Percentiles rank a stretch among this genome's conserved stretches.
phyloP scores from a whole-genome alignment of 2,888 invertebrate genomes.

The Myopa tessellatipennis region DNA sequence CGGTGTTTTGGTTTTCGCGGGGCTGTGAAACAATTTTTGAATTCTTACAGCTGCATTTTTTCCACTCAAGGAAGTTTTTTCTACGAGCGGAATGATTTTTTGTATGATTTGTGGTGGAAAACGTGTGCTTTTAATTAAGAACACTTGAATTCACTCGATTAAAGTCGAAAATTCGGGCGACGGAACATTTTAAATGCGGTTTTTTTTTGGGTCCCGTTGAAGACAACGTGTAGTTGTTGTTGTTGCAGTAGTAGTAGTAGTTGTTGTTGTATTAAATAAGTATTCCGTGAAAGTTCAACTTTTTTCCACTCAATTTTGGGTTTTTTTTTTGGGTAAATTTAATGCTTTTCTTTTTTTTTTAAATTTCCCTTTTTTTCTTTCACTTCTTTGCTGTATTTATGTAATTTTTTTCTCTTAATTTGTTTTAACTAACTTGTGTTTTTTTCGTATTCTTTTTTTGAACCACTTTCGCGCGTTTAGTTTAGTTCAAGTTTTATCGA shows the following conservation, averaged over 20 bases:
- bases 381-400: neutral
- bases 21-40: neutral
- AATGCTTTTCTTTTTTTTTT: neutral
- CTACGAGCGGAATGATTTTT: neutral
- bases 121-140: neutral
- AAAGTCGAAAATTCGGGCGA: too few species aligned
- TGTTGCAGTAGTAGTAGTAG: too few species aligned
- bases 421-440: neutral
- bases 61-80: neutral
- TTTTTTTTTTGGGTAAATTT: neutral
- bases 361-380: too few species aligned
- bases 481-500: neutral
- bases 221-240: too few species aligned
- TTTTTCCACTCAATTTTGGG: neutral
- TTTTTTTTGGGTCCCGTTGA: too few species aligned
- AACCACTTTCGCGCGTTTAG: neutral
- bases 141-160: too few species aligned
- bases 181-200: too few species aligned
- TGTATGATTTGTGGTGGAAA: neutral
- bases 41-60: conserved; percentile 8
- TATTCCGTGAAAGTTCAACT: neutral
- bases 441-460: neutral
- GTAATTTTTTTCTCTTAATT: neutral
- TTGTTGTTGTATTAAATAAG: too few species aligned
- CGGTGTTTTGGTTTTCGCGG: neutral